Percentiles rank a stretch among this genome's conserved stretches.
These are phyloP conservation scores for Montipora sp. DNA, from an alignment of 64 coral and sea anemone species.

Conservation along the genomic window DNA sequence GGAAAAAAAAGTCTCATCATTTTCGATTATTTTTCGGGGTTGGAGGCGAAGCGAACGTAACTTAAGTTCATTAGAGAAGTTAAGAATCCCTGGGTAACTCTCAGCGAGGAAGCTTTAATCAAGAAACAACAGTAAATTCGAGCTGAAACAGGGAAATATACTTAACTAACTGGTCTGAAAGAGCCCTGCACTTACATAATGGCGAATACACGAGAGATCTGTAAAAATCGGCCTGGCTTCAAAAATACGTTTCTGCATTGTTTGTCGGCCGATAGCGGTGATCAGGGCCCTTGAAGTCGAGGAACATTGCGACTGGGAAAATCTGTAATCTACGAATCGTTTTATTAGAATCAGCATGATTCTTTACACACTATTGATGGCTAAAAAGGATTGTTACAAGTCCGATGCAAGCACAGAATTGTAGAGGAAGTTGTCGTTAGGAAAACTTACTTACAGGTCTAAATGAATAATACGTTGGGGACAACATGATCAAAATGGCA, in stretches of 20 bases:
- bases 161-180: background rate
- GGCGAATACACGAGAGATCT: slow-evolving; percentile 21
- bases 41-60: background rate
- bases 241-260: too few species aligned
- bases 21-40: background rate
- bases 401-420: background rate
- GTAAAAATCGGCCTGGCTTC: background rate
- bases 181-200: background rate
- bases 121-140: slow-evolving; percentile 7
- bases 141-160: background rate
- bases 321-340: slow-evolving; percentile 27
- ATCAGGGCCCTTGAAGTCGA: background rate
- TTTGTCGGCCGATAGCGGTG: background rate
- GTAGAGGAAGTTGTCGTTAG: too few species aligned
- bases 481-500: background rate
- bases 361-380: background rate
- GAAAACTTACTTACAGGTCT: too few species aligned
- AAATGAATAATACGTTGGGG: background rate
- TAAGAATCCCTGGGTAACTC: background rate
- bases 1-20: background rate
- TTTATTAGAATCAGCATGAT: slow-evolving; percentile 28
- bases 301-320: background rate
- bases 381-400: slow-evolving; percentile 25
- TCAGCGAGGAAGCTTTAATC: background rate
- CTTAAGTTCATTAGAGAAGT: slow-evolving; percentile 14